Evolutionary conservation across 2,797 vertebrate genomes (phyloP), one percentile per base, ranked within the genome.

Genomic region (Rhinophrynus dorsalis): DNA sequence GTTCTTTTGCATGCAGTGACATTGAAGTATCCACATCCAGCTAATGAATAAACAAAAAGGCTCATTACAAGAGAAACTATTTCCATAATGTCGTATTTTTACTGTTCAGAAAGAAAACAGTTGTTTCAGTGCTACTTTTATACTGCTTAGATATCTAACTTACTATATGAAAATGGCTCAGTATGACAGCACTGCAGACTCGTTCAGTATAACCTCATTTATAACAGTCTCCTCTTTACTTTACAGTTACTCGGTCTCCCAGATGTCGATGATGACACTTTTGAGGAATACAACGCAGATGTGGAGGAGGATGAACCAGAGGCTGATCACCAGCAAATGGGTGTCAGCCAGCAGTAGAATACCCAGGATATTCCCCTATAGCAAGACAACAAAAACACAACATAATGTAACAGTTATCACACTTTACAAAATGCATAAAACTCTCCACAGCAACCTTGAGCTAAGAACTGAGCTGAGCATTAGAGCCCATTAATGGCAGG

Each of bases 301-400:
- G 92, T 97, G 89, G 96, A 98, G 84, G 90, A 92, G 76, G 96
- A 95, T 66, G 96, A 97, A 80, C 92, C 96, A 8, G 97, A 97
- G 84, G 91, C 96, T 0, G 97, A 99, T 91, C 96, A 96, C 87
- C 95, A 96, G 87, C 96, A 96, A 83, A 98, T 99, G 97, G 95
- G 97, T 80, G 94, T 99, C 90, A 99, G 96, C 86, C 97, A 98
- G 90, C 96, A 99, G 93, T 99, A 92, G 94, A 80, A 75, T 74
- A 73, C 64, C 42, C 6, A 79, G 82, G 80, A 78, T 51, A 55
- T 73, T 45, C 47, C 8, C 32, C 50, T 55, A 70, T 9, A 54
- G 10, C 20, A 33, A 59, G 30, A 62, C 2, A 50, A 59, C 59
- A 44, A 27, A 51, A 51, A 57, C 77, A 40, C 78, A 77, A 81